A percentile compares a stretch with the other conserved stretches of the same genome.
phyloP scores from a whole-genome alignment of 2,888 invertebrate species.

The Dermolepida albohirtum region DNA sequence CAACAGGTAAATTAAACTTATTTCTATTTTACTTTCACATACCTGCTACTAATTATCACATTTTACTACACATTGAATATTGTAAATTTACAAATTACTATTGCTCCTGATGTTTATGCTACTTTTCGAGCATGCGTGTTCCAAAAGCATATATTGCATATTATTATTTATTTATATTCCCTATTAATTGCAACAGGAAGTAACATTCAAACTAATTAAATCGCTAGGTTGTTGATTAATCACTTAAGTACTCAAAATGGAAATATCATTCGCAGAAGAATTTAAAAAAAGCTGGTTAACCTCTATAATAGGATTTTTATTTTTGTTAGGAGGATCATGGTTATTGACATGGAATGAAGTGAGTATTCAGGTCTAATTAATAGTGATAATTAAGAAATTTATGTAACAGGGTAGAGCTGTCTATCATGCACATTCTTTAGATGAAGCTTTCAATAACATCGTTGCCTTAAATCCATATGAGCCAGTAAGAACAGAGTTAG shows the following conservation, averaged over 20 bases:
- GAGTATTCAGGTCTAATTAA: constrained; percentile 47
- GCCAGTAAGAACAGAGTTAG: constrained; percentile 71
- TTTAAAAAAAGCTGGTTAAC: constrained; percentile 80
- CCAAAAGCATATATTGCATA: not conserved
- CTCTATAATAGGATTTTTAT: constrained; percentile 74
- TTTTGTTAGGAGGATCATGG: constrained; percentile 76
- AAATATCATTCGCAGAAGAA: constrained; percentile 64
- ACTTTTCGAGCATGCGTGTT: constrained; percentile 53
- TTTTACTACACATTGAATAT: constrained; percentile 9
- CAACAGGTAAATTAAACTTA: not conserved
- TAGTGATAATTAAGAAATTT: not conserved
- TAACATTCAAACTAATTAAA: not conserved
- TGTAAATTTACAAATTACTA: constrained; percentile 14
- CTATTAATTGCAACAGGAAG: not conserved
- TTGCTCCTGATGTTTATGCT: constrained; percentile 49
- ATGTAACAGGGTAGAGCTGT: constrained; percentile 80
- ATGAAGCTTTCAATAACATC: constrained; percentile 79
- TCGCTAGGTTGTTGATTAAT: not conserved
- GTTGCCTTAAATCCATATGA: constrained; percentile 65
- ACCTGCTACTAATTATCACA: constrained; percentile 22
- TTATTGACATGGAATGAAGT: constrained; percentile 90
- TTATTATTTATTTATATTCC: constrained; percentile 10
- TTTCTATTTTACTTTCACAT: constrained; percentile 8
- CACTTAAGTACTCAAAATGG: constrained; percentile 44
- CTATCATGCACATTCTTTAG: constrained; percentile 80